Percentiles rank a stretch among this genome's conserved stretches.
Evolutionary conservation across 2,888 invertebrate species (phyloP).

Genomic region (Branchinecta sandiegonensis): DNA sequence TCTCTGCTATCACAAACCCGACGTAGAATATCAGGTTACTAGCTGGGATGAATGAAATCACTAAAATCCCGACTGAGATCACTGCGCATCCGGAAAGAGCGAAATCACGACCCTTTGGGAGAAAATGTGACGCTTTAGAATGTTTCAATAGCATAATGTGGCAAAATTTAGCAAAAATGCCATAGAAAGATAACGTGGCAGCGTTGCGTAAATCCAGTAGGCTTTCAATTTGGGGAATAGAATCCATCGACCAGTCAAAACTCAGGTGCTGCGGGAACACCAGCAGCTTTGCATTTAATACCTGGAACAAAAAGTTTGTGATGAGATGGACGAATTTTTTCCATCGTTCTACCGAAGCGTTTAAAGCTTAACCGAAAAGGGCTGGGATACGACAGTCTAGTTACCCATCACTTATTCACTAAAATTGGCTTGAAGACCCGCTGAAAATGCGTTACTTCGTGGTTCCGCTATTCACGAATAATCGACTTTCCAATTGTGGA

Average conservation of each 20-base stretch:
- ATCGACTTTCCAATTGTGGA: too few relatives aligned
- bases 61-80: background rate
- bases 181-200: background rate
- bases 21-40: background rate
- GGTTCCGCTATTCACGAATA: too few relatives aligned
- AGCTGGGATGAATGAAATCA: background rate
- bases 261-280: background rate
- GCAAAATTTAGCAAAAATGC: too few relatives aligned
- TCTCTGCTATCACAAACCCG: background rate
- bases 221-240: background rate
- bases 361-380: too few relatives aligned
- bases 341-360: too few relatives aligned
- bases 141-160: too few relatives aligned
- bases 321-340: background rate
- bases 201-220: background rate
- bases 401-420: too few relatives aligned
- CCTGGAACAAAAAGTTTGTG: background rate
- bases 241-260: conserved; percentile 9
- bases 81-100: background rate
- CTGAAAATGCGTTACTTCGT: too few relatives aligned
- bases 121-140: too few relatives aligned
- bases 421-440: too few relatives aligned
- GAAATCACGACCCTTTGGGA: too few relatives aligned
- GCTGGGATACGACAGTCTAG: too few relatives aligned
- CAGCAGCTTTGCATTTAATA: background rate